Conservation (phyloP, 2,888 invertebrate species). For the Athripsodes cinereus region DNA sequence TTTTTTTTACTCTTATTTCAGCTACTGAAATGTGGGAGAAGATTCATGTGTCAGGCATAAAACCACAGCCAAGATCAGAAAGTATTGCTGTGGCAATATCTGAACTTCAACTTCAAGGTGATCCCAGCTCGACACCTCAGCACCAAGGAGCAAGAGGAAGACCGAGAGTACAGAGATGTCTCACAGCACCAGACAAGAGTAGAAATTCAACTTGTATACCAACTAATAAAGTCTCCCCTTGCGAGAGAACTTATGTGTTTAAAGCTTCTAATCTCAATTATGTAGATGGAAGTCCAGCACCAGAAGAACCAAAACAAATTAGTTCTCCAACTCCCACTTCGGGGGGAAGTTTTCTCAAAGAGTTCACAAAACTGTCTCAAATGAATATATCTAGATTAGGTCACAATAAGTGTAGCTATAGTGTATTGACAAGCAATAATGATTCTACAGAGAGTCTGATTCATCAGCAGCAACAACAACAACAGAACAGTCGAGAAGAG, state of each 20-base stretch:
- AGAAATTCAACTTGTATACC: constrained; percentile 40
- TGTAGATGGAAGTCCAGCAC: constrained; percentile 35
- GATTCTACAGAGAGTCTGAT: constrained; percentile 63
- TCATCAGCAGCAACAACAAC: constrained; percentile 37
- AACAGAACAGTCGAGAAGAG: constrained; percentile 27
- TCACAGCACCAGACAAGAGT: constrained; percentile 29
- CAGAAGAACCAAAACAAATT: constrained; percentile 22
- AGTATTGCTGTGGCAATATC: constrained; percentile 61
- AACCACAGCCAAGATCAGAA: constrained; percentile 66
- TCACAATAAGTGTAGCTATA: constrained; percentile 62
- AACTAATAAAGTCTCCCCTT: constrained; percentile 40
- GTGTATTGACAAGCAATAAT: constrained; percentile 56
- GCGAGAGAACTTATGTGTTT: constrained; percentile 42
- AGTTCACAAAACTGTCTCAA: constrained; percentile 66
- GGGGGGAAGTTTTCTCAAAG: constrained; percentile 49
- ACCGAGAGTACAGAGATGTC: constrained; percentile 16
- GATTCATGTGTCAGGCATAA: constrained; percentile 52
- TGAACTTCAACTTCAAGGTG: constrained; percentile 43
- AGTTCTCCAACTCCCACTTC: constrained; percentile 34
- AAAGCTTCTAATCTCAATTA: constrained; percentile 41
- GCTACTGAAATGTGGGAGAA: constrained; percentile 73
- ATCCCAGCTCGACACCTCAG: constrained; percentile 28
- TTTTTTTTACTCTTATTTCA: constrained; percentile 33
- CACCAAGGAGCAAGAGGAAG: constrained; percentile 30
- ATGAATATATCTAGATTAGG: constrained; percentile 61